These are phyloP conservation scores for Micronycteris hirsuta DNA, from an alignment of 2,113 vertebrate genomes.

Conservation along the genomic window DNA sequence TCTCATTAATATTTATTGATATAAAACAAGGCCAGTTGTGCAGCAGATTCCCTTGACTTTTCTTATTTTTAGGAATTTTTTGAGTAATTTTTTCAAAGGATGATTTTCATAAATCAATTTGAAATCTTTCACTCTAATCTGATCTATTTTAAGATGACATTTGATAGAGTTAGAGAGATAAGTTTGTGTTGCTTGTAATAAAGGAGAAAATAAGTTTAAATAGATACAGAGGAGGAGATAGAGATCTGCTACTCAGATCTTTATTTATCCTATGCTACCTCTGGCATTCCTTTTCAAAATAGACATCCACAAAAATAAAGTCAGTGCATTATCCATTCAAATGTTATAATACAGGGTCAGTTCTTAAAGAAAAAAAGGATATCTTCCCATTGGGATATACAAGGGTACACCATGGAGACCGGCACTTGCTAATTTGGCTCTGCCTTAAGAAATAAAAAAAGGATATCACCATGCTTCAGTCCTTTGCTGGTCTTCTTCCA, in stretches of 20 bases:
- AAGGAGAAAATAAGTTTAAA: neutral
- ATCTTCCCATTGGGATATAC: neutral
- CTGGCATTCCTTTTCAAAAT: neutral
- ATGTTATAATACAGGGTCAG: neutral
- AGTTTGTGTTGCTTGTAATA: neutral
- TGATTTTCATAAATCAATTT: conserved; percentile 64
- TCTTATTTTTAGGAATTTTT: neutral
- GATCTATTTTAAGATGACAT: conserved; percentile 28
- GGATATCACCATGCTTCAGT: neutral
- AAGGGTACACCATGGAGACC: neutral
- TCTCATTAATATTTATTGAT: neutral
- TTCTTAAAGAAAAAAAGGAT: neutral
- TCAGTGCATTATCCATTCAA: neutral
- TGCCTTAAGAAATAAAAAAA: neutral
- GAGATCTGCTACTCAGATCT: neutral
- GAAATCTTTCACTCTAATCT: conserved; percentile 29
- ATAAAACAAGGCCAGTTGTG: neutral
- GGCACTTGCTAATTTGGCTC: neutral
- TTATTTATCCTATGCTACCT: neutral
- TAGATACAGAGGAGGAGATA: neutral
- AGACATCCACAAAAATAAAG: neutral
- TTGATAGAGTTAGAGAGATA: neutral
- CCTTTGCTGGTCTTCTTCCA: neutral
- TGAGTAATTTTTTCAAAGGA: neutral
- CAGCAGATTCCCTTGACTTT: neutral